These are phyloP conservation scores for Strix uralensis DNA, from an alignment of 2,113 vertebrate species.

Conservation along the genomic window DNA sequence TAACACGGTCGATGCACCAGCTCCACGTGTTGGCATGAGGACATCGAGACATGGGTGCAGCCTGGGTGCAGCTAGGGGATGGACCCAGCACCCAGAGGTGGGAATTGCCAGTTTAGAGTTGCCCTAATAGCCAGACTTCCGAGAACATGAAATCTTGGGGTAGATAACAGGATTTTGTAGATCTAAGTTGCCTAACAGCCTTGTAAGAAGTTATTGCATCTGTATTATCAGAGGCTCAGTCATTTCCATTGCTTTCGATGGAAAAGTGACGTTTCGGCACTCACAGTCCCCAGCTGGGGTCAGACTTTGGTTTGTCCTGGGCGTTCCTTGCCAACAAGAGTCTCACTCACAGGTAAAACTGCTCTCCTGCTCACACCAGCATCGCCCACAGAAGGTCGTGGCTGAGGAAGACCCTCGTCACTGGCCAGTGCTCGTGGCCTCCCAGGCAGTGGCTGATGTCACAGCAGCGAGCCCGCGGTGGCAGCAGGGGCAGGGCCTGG, in stretches of 20 bases:
- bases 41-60: accelerated
- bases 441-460: not conserved
- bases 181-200: not conserved
- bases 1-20: accelerated
- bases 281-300: not conserved
- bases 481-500: no score
- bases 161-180: not conserved
- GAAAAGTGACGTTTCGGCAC: not conserved
- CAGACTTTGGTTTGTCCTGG: no score
- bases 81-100: no score
- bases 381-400: accelerated
- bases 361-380: not conserved
- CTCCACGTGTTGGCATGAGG: not conserved
- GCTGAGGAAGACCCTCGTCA: accelerated
- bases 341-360: not conserved
- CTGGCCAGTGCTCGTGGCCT: not conserved
- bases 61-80: not conserved
- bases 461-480: no score
- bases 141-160: not conserved
- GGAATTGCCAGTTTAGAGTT: not conserved
- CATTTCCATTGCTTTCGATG: not conserved
- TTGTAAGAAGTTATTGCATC: not conserved
- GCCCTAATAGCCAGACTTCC: no score
- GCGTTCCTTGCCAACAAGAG: not conserved
- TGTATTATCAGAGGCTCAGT: not conserved